phyloP scores from a whole-genome alignment of 2,888 invertebrate species.

The Acanthosepion esculentum region DNA sequence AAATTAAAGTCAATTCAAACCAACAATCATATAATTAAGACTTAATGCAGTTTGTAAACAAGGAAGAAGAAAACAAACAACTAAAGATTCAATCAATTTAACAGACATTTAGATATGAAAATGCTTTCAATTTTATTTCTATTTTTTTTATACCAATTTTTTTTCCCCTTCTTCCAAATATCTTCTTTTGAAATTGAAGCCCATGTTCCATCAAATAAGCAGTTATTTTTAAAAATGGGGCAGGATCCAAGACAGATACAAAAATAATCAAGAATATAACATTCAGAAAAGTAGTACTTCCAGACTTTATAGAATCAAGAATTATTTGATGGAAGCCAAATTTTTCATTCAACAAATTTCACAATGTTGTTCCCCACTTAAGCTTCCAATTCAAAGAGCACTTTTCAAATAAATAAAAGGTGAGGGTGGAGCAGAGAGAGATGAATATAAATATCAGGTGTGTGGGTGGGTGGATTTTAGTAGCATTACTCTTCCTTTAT shows the following conservation, averaged over 20 bases:
- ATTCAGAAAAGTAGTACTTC: background rate
- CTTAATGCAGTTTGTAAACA: background rate
- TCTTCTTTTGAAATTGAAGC: background rate
- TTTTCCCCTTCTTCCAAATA: background rate
- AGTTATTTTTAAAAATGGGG: background rate
- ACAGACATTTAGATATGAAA: background rate
- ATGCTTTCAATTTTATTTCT: background rate
- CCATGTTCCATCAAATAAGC: background rate
- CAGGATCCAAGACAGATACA: background rate
- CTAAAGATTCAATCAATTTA: background rate
- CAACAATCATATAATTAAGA: constrained; percentile 2
- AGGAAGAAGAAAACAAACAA: background rate
- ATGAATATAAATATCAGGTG: background rate
- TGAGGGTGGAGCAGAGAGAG: background rate
- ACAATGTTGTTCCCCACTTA: background rate
- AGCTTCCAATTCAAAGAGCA: background rate
- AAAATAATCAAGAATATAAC: background rate
- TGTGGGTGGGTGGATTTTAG: too few species aligned
- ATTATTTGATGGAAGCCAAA: background rate
- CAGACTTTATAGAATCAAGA: background rate
- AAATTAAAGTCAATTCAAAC: constrained; percentile 33
- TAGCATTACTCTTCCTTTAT: too few species aligned
- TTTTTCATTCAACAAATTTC: background rate
- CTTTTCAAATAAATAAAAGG: background rate
- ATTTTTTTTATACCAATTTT: background rate